phyloP scores from a whole-genome alignment of 2,797 vertebrate species.

The Sardinella longiceps region DNA sequence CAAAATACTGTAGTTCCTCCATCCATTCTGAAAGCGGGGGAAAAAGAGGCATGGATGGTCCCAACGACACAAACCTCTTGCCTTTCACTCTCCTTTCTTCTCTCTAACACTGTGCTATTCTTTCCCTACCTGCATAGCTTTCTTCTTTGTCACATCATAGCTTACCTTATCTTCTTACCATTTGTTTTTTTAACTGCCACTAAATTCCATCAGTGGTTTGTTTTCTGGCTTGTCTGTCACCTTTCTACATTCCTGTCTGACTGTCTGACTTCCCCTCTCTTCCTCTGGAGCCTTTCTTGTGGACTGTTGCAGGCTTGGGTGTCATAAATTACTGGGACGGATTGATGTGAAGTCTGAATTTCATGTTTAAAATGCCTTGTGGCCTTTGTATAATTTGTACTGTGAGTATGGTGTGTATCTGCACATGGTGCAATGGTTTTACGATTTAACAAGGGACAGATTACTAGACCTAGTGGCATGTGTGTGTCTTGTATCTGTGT shows the following conservation, averaged over 20 bases:
- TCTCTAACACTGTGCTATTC: background rate
- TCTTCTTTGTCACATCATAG: background rate
- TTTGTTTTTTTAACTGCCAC: no score
- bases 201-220: background rate
- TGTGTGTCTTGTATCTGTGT: slow-evolving; percentile 35
- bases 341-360: background rate
- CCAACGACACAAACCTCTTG: background rate
- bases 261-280: background rate
- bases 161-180: no score
- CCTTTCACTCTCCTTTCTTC: background rate
- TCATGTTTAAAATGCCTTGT: background rate
- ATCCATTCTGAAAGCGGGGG: background rate
- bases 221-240: background rate
- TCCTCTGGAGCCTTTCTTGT: background rate
- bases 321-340: background rate
- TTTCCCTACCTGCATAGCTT: background rate
- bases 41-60: background rate
- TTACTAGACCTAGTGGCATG: background rate
- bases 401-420: background rate
- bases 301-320: background rate
- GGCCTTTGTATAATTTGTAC: background rate
- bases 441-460: background rate
- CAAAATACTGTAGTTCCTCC: background rate
- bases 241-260: background rate
- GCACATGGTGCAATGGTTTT: background rate